Percentiles rank a stretch among this genome's conserved stretches.
Evolutionary conservation across 2,797 vertebrate genomes (phyloP).

Genomic region (Alca torda): DNA sequence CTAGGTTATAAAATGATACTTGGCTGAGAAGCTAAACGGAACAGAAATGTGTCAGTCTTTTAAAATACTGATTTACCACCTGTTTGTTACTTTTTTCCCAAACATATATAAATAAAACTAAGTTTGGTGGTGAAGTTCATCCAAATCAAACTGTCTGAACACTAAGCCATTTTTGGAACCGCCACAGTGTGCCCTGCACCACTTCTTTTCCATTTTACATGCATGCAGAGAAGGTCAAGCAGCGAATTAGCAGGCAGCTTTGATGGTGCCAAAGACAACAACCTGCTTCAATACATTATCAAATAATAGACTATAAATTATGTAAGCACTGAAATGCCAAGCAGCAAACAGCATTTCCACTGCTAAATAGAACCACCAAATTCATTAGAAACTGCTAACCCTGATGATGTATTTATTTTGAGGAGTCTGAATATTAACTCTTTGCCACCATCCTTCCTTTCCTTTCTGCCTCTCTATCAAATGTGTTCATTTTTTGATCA

Average conservation of each 20-base stretch:
- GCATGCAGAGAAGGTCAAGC: constrained; percentile 49
- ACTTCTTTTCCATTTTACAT: constrained; percentile 15
- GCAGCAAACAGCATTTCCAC: constrained; percentile 23
- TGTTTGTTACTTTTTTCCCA: background rate
- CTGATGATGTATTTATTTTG: background rate
- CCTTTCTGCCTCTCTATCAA: background rate
- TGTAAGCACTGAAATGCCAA: constrained; percentile 62
- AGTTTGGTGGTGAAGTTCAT: background rate
- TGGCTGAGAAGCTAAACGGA: background rate
- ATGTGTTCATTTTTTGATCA: background rate
- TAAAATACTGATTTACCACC: background rate
- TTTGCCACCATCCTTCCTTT: background rate
- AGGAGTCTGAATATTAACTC: background rate
- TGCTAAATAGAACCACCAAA: constrained; percentile 34
- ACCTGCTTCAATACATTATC: constrained; percentile 46
- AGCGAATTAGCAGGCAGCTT: constrained; percentile 54
- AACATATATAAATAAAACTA: background rate
- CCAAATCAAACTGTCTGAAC: background rate
- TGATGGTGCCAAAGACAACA: constrained; percentile 56
- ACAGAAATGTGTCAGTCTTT: background rate
- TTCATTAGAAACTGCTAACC: constrained; percentile 23
- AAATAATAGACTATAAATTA: constrained; percentile 63
- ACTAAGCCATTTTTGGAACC: background rate
- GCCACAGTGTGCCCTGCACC: background rate
- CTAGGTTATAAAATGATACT: background rate